Conservation (phyloP, 2,888 invertebrate species). For the Mesochorus sp. region DNA sequence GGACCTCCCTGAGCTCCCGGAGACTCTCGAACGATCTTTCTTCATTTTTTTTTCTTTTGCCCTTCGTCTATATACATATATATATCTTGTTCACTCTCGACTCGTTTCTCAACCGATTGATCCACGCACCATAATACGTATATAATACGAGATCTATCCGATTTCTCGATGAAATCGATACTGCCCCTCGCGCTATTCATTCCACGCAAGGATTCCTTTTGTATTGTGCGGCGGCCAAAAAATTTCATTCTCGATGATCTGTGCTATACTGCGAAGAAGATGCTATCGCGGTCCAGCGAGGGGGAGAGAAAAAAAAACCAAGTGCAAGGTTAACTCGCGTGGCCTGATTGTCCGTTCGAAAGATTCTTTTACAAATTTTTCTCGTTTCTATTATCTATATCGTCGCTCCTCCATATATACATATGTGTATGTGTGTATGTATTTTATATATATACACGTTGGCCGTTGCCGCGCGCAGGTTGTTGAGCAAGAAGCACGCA, state of each 20-base stretch:
- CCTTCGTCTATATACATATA: slow-evolving; percentile 26
- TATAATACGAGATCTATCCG: slow-evolving; percentile 19
- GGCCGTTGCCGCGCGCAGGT: slow-evolving; percentile 33
- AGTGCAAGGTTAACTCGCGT: slow-evolving; percentile 38
- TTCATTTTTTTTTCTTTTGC: slow-evolving; percentile 20
- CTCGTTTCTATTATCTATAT: neutral
- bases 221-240: slow-evolving; percentile 19
- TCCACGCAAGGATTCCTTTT: slow-evolving; percentile 4
- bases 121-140: slow-evolving; percentile 26
- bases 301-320: neutral
- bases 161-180: slow-evolving; percentile 58
- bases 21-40: slow-evolving; percentile 20
- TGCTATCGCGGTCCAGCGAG: slow-evolving; percentile 15
- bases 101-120: slow-evolving; percentile 53
- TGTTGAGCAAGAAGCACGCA: slow-evolving; percentile 23
- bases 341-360: slow-evolving; percentile 31
- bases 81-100: slow-evolving; percentile 45
- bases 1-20: slow-evolving; percentile 42
- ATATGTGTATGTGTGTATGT: neutral
- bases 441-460: neutral
- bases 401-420: neutral
- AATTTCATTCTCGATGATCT: slow-evolving; percentile 14
- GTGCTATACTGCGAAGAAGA: neutral
- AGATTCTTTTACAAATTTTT: slow-evolving; percentile 2
- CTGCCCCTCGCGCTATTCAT: slow-evolving; percentile 11